Conservation (phyloP, 1,140 invertebrate genomes). For the Octopus sinensis region DNA sequence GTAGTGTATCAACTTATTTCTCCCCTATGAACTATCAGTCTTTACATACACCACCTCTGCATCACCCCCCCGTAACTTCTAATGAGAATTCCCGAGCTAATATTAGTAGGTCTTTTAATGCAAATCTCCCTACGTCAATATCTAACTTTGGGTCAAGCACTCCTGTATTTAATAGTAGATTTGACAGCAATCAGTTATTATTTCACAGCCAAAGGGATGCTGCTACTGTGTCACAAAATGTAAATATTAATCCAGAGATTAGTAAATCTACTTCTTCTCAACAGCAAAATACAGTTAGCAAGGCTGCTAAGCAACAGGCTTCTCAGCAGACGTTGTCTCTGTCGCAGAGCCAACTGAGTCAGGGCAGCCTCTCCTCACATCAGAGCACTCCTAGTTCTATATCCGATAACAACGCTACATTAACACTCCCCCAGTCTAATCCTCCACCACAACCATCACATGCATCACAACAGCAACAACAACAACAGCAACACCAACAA, state of each 20-base stretch:
- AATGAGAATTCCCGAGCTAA: conserved; percentile 25
- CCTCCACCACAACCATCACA: conserved; percentile 21
- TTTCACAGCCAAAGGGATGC: neutral
- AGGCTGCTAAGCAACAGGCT: conserved; percentile 24
- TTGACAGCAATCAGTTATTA: neutral
- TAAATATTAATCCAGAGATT: conserved; percentile 21
- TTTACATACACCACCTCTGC: conserved; percentile 32
- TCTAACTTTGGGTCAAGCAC: conserved; percentile 8
- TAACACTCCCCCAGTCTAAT: neutral
- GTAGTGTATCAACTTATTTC: conserved; percentile 20
- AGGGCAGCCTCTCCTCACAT: conserved; percentile 21
- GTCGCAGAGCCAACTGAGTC: conserved; percentile 13
- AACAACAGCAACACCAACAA: conserved; percentile 20
- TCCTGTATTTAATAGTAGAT: neutral
- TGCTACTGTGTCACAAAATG: neutral
- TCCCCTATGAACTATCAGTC: conserved; percentile 18
- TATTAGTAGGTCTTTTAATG: conserved; percentile 26
- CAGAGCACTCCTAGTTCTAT: neutral
- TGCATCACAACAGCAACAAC: conserved; percentile 18
- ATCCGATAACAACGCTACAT: too few species aligned
- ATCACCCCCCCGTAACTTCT: conserved; percentile 32
- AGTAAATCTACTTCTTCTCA: conserved; percentile 24
- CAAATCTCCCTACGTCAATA: conserved; percentile 20
- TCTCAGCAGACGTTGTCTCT: conserved; percentile 26
- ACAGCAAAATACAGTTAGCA: neutral